Evolutionary conservation across 2,888 invertebrate genomes (phyloP).

Genomic region (Escarpia spicata): DNA sequence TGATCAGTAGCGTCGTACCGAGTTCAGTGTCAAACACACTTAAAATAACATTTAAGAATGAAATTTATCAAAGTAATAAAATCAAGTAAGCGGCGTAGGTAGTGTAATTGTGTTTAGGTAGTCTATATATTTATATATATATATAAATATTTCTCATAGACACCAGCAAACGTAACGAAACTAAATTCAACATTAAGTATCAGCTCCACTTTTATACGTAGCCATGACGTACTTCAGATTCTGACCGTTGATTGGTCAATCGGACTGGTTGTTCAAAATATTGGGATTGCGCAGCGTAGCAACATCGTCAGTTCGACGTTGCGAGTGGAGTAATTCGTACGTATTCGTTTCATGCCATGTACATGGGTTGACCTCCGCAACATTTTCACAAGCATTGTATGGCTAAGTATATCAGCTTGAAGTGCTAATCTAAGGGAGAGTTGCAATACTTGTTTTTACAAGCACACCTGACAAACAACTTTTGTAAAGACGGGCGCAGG

Average conservation of each 20-base stretch:
- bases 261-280: constrained; percentile 4
- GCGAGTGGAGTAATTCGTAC: background rate
- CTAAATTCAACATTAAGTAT: background rate
- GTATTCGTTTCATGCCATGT: constrained; percentile 1
- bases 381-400: background rate
- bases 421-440: background rate
- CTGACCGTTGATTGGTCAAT: constrained; percentile 16
- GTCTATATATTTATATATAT: background rate
- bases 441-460: background rate
- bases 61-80: background rate
- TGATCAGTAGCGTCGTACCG: background rate
- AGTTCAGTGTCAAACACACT: background rate
- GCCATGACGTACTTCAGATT: background rate
- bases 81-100: background rate
- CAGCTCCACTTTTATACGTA: background rate
- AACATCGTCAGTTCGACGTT: constrained; percentile 5
- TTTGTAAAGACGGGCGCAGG: background rate
- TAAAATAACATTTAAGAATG: background rate
- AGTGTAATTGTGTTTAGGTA: background rate
- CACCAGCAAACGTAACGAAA: background rate
- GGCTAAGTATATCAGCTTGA: background rate
- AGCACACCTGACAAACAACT: constrained; percentile 10
- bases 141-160: background rate
- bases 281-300: background rate
- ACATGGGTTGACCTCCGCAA: background rate